Evolutionary conservation across 2,113 vertebrate genomes (phyloP), one percentile per base, ranked within the genome.

Genomic region (Planiliza haematocheilus): DNA sequence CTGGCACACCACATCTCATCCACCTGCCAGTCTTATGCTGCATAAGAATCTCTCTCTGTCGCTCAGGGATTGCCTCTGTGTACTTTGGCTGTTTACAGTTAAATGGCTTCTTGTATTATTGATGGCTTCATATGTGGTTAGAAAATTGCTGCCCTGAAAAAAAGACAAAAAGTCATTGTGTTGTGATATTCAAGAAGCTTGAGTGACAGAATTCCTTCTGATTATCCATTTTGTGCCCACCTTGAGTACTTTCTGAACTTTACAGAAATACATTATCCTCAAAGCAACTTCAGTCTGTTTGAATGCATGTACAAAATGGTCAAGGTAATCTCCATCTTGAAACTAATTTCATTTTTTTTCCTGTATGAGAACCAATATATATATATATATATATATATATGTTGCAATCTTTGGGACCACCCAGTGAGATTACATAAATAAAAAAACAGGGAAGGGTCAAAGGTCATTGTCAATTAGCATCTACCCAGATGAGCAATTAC

Each of bases 81-180:
- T 88, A 87, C 89, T 91, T 86, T 83, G 70, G 86, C 85, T 85
- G 88, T 92, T 86, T 85, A 88, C 87, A 78, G 90, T 90, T 92
- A 93, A 94, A 93, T 92, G 85, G 90, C 78, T 84, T 87, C 69
- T 79, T 94, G 75, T 90, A 93, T 94, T 92, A 93, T 93, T 93
- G 87, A 94, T 92, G 89, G 56, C 82, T 88, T 92, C 88, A 90
- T 86, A 91, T 92, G 88, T 82, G 73, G 69, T 86, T 85, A 86
- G 83, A 87, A 82, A 85, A 89, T 86, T 71, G 67, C 72, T 7
- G 58, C 74, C 52, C 60, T 74, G 81, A 87, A 87, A 87, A 87
- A 88, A 66, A 10, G 74, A 86, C 72, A 78, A 81, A 86, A 88
- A 85, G 64, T 87, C 72, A 88, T 83, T 81, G 66, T 83, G 42